Percentiles rank a stretch among this genome's conserved stretches.
These are phyloP conservation scores for Troides oblongomaculatus DNA, from an alignment of 2,888 invertebrate genomes.

Conservation along the genomic window DNA sequence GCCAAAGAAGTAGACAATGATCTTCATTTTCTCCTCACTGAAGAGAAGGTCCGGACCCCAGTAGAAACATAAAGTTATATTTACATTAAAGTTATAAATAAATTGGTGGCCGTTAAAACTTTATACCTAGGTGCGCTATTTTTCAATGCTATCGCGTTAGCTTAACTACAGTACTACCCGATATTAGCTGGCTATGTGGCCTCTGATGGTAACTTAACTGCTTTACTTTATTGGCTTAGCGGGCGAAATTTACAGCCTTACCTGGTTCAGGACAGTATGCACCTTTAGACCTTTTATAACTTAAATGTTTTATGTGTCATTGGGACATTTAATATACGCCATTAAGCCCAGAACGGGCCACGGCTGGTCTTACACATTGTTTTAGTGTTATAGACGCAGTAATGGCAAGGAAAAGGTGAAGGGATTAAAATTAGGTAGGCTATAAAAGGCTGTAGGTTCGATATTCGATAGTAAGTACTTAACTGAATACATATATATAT, in stretches of 20 bases:
- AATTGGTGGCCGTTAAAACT: no score
- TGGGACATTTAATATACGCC: constrained; percentile 27
- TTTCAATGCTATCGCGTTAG: not conserved
- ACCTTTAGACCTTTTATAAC: constrained; percentile 27
- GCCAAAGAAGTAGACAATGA: no score
- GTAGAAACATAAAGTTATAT: no score
- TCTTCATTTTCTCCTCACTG: no score
- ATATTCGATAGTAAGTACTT: no score
- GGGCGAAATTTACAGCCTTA: constrained; percentile 10
- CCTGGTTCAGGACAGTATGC: constrained; percentile 11
- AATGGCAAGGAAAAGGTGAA: constrained; percentile 10
- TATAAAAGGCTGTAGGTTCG: no score
- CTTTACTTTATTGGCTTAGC: not conserved
- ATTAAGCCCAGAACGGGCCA: constrained; percentile 23
- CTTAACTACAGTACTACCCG: not conserved
- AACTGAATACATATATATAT: no score
- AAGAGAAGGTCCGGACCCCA: no score
- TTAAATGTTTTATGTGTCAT: constrained; percentile 29
- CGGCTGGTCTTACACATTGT: constrained; percentile 21
- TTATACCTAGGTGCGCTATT: no score
- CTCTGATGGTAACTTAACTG: no score
- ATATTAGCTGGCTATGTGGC: no score
- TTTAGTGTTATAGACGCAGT: constrained; percentile 21
- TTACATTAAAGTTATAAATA: no score
- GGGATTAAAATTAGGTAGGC: not conserved